phyloP scores from a whole-genome alignment of 2,113 vertebrate genomes.

The Etheostoma cragini region DNA sequence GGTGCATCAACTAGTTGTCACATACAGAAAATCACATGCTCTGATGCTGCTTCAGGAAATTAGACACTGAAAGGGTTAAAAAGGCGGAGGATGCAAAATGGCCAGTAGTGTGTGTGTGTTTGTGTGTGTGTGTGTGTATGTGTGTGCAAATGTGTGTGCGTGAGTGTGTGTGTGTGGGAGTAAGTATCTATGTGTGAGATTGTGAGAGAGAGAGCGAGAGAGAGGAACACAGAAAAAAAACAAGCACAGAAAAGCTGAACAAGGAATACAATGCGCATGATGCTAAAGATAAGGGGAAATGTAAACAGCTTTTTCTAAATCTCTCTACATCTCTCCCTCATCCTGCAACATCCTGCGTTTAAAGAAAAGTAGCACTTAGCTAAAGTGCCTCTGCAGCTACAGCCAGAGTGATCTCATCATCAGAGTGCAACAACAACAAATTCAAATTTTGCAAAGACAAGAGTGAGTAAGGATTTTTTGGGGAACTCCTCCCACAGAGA shows the following conservation, averaged over 20 bases:
- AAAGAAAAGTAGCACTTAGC: not conserved
- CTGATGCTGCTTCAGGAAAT: conserved; percentile 36
- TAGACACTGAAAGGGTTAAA: conserved; percentile 63
- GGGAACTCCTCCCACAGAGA: conserved; percentile 32
- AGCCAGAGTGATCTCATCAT: conserved; percentile 31
- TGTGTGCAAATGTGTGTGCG: no score
- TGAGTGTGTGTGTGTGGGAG: no score
- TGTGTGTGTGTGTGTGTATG: no score
- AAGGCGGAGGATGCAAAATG: conserved; percentile 60
- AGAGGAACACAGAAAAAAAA: conserved; percentile 16
- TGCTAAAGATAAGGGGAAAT: conserved; percentile 9
- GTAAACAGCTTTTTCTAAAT: conserved; percentile 5
- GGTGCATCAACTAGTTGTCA: conserved; percentile 47
- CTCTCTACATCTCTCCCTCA: conserved; percentile 10
- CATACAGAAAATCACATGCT: conserved; percentile 43
- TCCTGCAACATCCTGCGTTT: not conserved
- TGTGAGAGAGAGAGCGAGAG: conserved; percentile 23
- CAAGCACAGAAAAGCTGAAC: conserved; percentile 25
- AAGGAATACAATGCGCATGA: conserved; percentile 18
- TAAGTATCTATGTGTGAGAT: no score
- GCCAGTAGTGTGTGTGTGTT: conserved; percentile 43
- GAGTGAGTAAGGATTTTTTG: conserved; percentile 42
- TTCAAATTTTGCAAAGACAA: conserved; percentile 23
- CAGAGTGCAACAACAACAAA: conserved; percentile 36
- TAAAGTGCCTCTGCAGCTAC: conserved; percentile 41